Evolutionary conservation across 2,888 invertebrate genomes (phyloP).

Genomic region (Venustoraphidia nigricollis): DNA sequence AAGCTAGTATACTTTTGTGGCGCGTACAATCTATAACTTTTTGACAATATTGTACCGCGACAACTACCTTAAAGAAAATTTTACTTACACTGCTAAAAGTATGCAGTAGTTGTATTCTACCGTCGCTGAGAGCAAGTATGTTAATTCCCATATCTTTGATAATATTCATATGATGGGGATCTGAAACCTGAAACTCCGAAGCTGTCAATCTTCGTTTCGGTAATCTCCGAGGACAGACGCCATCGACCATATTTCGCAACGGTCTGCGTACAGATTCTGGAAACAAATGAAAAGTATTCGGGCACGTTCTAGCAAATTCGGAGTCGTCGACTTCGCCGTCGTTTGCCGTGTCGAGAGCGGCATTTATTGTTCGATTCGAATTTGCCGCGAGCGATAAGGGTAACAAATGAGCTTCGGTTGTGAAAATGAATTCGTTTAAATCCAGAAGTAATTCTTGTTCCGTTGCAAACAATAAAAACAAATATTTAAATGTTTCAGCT

Average conservation of each 20-base stretch:
- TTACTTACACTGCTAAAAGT: slow-evolving; percentile 66
- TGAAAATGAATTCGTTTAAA: slow-evolving; percentile 75
- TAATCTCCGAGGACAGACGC: slow-evolving; percentile 52
- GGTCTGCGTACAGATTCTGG: slow-evolving; percentile 74
- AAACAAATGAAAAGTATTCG: slow-evolving; percentile 68
- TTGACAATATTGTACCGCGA: too few species aligned
- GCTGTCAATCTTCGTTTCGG: slow-evolving; percentile 47
- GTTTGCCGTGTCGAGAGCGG: slow-evolving; percentile 28
- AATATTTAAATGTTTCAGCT: slow-evolving; percentile 95
- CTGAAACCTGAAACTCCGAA: slow-evolving; percentile 54
- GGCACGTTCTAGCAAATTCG: slow-evolving; percentile 54
- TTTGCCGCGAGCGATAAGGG: slow-evolving; percentile 67
- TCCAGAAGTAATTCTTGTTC: slow-evolving; percentile 68
- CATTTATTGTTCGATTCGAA: slow-evolving; percentile 35
- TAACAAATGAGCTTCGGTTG: slow-evolving; percentile 90
- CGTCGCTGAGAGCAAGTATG: slow-evolving; percentile 75
- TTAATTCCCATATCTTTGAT: slow-evolving; percentile 92
- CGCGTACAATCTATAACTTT: too few species aligned
- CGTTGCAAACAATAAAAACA: slow-evolving; percentile 85
- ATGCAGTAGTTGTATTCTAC: slow-evolving; percentile 83
- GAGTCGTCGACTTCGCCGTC: slow-evolving; percentile 39
- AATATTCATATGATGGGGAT: slow-evolving; percentile 74
- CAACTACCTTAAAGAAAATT: too few species aligned
- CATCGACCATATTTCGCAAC: slow-evolving; percentile 70
- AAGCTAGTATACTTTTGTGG: too few species aligned